Base-by-base conservation (phyloP, 2,113 vertebrate species). In the Zosterops japonicus region DNA sequence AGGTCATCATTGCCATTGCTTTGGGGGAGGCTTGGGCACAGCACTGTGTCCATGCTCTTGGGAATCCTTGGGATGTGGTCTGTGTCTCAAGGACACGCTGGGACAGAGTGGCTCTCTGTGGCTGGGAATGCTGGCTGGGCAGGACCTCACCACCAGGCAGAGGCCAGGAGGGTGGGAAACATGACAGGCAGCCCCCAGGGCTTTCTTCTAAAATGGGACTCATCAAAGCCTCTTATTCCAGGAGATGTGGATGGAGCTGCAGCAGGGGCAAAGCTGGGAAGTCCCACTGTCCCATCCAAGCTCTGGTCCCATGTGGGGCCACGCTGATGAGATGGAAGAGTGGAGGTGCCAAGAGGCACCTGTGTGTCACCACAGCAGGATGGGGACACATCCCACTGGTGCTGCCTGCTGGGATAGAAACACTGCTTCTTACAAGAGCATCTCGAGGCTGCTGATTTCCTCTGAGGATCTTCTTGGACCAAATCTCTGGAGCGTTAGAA, bases 281-380 rank as follows among this genome's bases (percentile, higher is more conserved):
- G 18, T 35, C 29, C 14, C 35, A 42, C 13, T 56, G 29, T 74
- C 21, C n/a, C 46, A 36, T 31, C 25, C n/a, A 3, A 31, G 24
- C 31, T 75, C 65, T 63, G n/a, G 24, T 53, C 14, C 83, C 41
- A 3, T 1, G 4, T 1, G 7, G 23, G 39, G 21, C 23, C 27
- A 4, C 0, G 2, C 21, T 28, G 35, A n/a, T 61, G 36, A 36
- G 35, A 15, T 0, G 4, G 36, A 39, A 41, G 47, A 33, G 31
- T 8, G 36, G 31, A 42, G 36, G 25, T 33, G 14, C 33, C 25
- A 35, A 55, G 46, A 65, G 33, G 6, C 52, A 6, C 31, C 19
- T 2, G 6, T 1, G 0, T 50, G 49, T 50, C 78, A 56, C 83
- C 13, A 11, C 12, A 35, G 76, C 14, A 41, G 24, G 14, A 35